Conservation (phyloP, 2,113 vertebrate species). For the Callospermophilus lateralis region DNA sequence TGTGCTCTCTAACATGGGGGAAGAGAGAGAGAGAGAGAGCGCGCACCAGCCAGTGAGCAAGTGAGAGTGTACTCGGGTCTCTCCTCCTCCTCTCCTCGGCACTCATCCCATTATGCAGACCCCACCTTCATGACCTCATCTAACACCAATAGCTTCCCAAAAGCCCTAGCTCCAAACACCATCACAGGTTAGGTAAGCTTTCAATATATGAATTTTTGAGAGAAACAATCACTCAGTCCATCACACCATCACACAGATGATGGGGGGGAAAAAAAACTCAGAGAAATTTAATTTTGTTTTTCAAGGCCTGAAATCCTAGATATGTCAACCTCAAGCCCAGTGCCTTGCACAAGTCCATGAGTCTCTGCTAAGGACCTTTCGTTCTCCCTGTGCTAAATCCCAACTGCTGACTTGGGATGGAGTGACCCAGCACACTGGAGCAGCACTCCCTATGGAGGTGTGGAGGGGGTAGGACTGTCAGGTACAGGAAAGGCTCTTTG, state of each 20-base stretch:
- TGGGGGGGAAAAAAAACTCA: not conserved
- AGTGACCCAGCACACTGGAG: not conserved
- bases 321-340: not conserved
- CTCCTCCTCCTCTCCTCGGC: not conserved
- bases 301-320: not conserved
- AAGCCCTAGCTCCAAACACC: not conserved
- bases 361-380: not conserved
- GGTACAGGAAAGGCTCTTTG: not conserved
- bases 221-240: not conserved
- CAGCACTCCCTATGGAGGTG: not conserved
- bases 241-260: not conserved
- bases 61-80: too few species aligned
- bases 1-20: not conserved
- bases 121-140: not conserved
- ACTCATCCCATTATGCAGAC: not conserved
- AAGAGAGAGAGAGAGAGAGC: too few species aligned
- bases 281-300: not conserved
- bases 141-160: not conserved
- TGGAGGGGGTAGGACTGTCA: not conserved
- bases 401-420: too few species aligned
- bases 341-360: not conserved
- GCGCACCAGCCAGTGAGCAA: too few species aligned
- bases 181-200: not conserved
- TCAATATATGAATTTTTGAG: not conserved
- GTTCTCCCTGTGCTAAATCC: not conserved